Evolutionary conservation across 2,888 invertebrate genomes (phyloP), one percentile per base, ranked within the genome.

Genomic region (Cantharis flavilabris): DNA sequence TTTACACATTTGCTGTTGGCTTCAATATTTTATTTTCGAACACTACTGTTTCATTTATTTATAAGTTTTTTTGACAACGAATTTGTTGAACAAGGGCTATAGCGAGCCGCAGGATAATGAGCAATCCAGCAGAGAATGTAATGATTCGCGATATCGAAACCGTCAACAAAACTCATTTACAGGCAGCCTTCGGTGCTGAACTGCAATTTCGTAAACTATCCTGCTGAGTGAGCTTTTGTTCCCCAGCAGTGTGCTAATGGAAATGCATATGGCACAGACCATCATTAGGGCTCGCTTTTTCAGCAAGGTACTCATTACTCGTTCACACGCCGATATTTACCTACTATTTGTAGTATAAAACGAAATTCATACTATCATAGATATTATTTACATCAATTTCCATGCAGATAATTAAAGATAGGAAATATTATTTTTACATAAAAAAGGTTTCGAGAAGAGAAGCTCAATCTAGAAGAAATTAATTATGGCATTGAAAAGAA

Each of bases 171-270:
- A 49, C 72, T 72, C 76, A 64, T 76, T 76, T 72, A 26, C 33
- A 63, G 69, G 30, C 69, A 69, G 62, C 33, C 30, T 18, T 76
- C 71, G 18, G 69, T 62, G 62, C 69, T 69, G 69, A 76, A 76
- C 76, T 76, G 76, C 76, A 72, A 69, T 76, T 76, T 76, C 76
- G 72, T 76, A 69, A 76, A 72, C 76, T 72, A 71, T 70, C 76
- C 23, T 62, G 71, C 76, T 72, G 76, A 76, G 72, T 71, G 72
- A 69, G 72, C 76, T 69, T 75, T 76, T 72, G 72, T 76, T 72
- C 33, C n/a, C 13, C 63, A 49, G 20, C 28, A 72, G 62, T 69
- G 63, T 62, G 63, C 63, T 72, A 76, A 76, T 76, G 63, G 71
- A 76, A 76, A 33, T 72, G 76, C 72, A 76, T 72, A 76, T 69